Conservation (phyloP, 2,113 vertebrate genomes). For the Hepsetus odoe region DNA sequence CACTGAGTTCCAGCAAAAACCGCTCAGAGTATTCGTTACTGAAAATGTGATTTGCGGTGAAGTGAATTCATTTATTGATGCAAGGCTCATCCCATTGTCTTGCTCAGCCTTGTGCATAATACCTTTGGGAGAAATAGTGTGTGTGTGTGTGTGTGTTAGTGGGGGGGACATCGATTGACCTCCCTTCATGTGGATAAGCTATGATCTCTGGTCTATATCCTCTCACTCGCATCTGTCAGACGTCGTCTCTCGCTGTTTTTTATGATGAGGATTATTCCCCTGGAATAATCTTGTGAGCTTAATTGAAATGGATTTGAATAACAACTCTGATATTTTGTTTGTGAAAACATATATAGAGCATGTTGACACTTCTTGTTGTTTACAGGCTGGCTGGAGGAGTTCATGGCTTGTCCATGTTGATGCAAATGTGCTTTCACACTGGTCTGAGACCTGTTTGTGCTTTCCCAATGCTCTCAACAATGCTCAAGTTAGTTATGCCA, state of each 20-base stretch:
- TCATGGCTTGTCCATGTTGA: neutral
- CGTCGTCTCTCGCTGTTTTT: slow-evolving; percentile 11
- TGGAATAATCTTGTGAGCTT: slow-evolving; percentile 37
- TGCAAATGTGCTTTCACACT: neutral
- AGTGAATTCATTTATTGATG: slow-evolving; percentile 45
- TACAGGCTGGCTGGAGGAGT: neutral
- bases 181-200: slow-evolving; percentile 37
- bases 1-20: neutral
- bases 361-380: slow-evolving; percentile 40
- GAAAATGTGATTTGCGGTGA: slow-evolving; percentile 29
- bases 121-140: slow-evolving; percentile 7
- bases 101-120: neutral
- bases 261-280: neutral
- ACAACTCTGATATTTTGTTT: slow-evolving; percentile 30
- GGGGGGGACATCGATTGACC: slow-evolving; percentile 38
- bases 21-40: slow-evolving; percentile 1
- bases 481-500: neutral
- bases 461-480: neutral
- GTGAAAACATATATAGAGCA: slow-evolving; percentile 30
- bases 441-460: neutral
- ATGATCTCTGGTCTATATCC: slow-evolving; percentile 36
- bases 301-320: slow-evolving; percentile 23
- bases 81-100: slow-evolving; percentile 27
- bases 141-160: neutral
- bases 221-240: slow-evolving; percentile 30